phyloP scores from a whole-genome alignment of 2,113 vertebrate species.

The Periophthalmus modestus region DNA sequence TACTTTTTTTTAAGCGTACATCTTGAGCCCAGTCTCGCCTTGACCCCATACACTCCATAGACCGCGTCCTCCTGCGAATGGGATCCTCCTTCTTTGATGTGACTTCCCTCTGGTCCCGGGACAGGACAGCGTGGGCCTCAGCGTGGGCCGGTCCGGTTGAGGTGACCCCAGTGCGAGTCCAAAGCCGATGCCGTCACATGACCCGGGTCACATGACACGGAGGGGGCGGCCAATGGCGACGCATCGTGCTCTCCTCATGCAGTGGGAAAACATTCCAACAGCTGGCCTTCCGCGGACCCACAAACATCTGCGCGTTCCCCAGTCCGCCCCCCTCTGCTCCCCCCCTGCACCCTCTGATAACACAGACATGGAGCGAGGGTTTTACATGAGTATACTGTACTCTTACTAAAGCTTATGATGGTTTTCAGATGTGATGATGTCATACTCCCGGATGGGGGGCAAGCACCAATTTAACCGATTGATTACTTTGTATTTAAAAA shows the following conservation, averaged over 20 bases:
- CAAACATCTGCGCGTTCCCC: slow-evolving; percentile 69
- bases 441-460: no score
- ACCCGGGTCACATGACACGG: slow-evolving; percentile 59
- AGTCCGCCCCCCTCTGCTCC: slow-evolving; percentile 32
- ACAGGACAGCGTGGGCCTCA: slow-evolving; percentile 28
- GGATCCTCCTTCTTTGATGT: slow-evolving; percentile 64
- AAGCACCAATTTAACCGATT: no score
- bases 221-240: slow-evolving; percentile 57
- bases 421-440: no score
- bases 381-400: neutral
- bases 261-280: slow-evolving; percentile 78
- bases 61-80: slow-evolving; percentile 40
- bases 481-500: no score
- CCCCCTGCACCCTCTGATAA: slow-evolving; percentile 61
- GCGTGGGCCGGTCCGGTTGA: slow-evolving; percentile 46
- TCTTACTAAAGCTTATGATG: no score
- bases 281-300: slow-evolving; percentile 65
- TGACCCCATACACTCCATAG: slow-evolving; percentile 1
- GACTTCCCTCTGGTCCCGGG: slow-evolving; percentile 46
- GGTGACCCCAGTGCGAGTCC: slow-evolving; percentile 46
- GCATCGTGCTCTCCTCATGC: slow-evolving; percentile 60
- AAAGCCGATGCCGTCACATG: slow-evolving; percentile 53
- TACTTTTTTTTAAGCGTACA: neutral
- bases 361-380: slow-evolving; percentile 34
- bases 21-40: neutral